Percentiles rank a stretch among this genome's conserved stretches.
These are phyloP conservation scores for Eugnorisma glareosa DNA, from an alignment of 2,888 invertebrate species.

Conservation along the genomic window DNA sequence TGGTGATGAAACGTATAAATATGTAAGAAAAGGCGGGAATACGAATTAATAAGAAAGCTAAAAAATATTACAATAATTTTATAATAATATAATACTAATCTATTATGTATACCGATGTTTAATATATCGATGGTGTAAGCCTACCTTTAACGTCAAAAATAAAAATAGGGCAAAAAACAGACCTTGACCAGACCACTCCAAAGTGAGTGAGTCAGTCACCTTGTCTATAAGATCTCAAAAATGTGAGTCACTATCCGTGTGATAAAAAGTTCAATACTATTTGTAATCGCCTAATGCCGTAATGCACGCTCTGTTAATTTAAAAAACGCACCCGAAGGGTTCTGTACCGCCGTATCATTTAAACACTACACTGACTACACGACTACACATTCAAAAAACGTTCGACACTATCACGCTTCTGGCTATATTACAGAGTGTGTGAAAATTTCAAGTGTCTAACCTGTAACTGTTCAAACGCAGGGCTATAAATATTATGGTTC, in stretches of 20 bases:
- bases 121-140: too few relatives aligned
- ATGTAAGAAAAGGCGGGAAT: constrained; percentile 20
- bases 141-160: neutral
- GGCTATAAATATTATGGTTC: too few relatives aligned
- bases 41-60: neutral
- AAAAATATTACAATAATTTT: neutral
- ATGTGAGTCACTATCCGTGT: neutral
- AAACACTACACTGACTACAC: too few relatives aligned
- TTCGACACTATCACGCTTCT: too few relatives aligned
- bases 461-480: too few relatives aligned
- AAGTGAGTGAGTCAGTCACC: neutral
- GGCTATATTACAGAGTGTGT: too few relatives aligned
- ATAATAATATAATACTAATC: too few relatives aligned
- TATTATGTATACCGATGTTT: too few relatives aligned
- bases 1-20: neutral
- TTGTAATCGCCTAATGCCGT: neutral
- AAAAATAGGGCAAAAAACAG: neutral
- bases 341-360: neutral
- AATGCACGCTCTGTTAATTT: neutral
- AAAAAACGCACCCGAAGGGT: neutral
- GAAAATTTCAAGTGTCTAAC: too few relatives aligned
- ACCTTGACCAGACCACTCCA: neutral
- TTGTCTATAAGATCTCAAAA: neutral
- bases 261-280: neutral
- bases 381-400: too few relatives aligned